Percentiles rank a stretch among this genome's conserved stretches.
These are phyloP conservation scores for Agonopterix alstromeriana DNA, from an alignment of 2,888 invertebrate genomes.

Conservation along the genomic window DNA sequence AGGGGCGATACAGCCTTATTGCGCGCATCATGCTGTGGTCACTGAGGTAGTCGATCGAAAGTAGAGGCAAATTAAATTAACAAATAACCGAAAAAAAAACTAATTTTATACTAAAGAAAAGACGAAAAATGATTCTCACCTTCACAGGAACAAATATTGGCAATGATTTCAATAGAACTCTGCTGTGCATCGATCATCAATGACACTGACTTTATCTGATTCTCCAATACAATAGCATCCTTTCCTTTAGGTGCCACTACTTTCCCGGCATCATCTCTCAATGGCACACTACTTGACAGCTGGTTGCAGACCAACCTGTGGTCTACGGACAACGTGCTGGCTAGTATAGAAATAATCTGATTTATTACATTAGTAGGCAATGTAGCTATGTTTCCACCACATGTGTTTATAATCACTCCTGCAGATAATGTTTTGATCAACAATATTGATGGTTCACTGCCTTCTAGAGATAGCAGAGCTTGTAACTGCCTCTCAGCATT, in stretches of 20 bases:
- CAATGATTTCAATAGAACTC: conserved; percentile 81
- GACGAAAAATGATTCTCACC: conserved; percentile 46
- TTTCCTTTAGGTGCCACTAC: conserved; percentile 43
- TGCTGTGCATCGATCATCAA: conserved; percentile 81
- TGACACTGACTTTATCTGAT: conserved; percentile 63
- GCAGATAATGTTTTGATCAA: conserved; percentile 76
- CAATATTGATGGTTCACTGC: conserved; percentile 50
- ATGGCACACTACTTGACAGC: conserved; percentile 65
- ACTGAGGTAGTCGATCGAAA: too few relatives aligned
- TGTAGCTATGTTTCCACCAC: conserved; percentile 48
- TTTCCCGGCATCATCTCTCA: conserved; percentile 43
- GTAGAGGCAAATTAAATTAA: too few relatives aligned
- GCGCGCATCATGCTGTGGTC: too few relatives aligned
- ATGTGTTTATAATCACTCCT: conserved; percentile 76
- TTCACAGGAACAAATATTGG: conserved; percentile 82
- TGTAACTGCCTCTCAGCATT: conserved; percentile 62
- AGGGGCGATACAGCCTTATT: too few relatives aligned
- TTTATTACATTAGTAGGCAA: conserved; percentile 63
- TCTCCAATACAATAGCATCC: conserved; percentile 56
- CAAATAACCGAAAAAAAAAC: background rate
- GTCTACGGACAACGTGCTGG: conserved; percentile 72
- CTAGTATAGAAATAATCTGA: conserved; percentile 69
- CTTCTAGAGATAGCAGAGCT: conserved; percentile 51
- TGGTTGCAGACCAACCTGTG: conserved; percentile 66
- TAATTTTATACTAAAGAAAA: background rate